Evolutionary conservation across 1,140 invertebrate species (phyloP), one percentile per base, ranked within the genome.

Genomic region (Matsumurasca onukii): DNA sequence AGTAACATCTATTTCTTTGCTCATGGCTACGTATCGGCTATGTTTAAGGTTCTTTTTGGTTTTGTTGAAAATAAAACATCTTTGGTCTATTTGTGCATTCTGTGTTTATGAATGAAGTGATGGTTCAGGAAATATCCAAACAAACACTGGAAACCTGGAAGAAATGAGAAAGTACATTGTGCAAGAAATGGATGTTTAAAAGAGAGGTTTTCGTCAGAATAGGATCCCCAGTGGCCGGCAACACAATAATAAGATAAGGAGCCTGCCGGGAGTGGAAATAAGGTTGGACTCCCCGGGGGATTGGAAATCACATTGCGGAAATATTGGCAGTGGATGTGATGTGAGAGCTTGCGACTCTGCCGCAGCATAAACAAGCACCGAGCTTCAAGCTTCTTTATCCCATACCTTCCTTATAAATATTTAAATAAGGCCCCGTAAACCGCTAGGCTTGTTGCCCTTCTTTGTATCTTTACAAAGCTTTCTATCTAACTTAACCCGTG

Each of bases 161-260:
- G n/a, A n/a, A n/a, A n/a, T n/a, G n/a, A n/a, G n/a, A n/a, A n/a
- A n/a, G n/a, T n/a, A n/a, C n/a, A n/a, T n/a, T n/a, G n/a, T n/a
- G n/a, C n/a, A n/a, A 20, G n/a, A 51, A 51, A 51, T 17, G 49
- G 49, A 20, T 20, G 24, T 20, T 51, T 51, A 22, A 22, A 3
- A 51, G 24, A 51, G 49, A 51, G 49, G 49, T 51, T 51, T 51
- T 51, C 3, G n/a, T 51, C 49, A 22, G 49, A 51, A 17, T 17
- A 20, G 49, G 49, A 5, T n/a, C n/a, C 49, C 5, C 5, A 51
- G 3, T 3, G 22, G 31, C 17, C 3, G 59, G n/a, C 15, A 31
- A 31, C 31, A 63, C 59, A 31, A 63, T 63, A 63, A 63, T 63
- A 63, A 63, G 59, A 63, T 63, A 63, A 63, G 59, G 30, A 63